Conservation (phyloP, 2,888 invertebrate genomes). For the Tricholauxania praeusta region DNA sequence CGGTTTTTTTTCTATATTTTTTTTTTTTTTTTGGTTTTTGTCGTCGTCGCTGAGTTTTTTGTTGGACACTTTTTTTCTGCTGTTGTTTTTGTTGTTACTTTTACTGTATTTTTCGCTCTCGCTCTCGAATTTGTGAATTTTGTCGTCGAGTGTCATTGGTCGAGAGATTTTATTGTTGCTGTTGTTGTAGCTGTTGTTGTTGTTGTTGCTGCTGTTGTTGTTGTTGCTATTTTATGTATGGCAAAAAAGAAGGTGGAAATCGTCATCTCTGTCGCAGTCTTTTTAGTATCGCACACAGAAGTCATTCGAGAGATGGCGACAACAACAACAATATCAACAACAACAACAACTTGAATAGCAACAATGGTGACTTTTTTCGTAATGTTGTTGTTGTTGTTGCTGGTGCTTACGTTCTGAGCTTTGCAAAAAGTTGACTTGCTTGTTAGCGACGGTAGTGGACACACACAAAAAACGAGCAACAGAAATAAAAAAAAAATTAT, state of each 20-base stretch:
- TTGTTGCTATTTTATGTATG: background rate
- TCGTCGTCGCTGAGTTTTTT: conserved; percentile 38
- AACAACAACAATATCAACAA: conserved; percentile 21
- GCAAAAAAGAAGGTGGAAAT: background rate
- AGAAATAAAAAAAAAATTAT: too few species aligned
- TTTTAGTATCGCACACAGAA: conserved; percentile 19
- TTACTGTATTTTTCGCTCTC: conserved; percentile 42
- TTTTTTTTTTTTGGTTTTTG: conserved; percentile 38
- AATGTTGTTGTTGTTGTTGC: conserved; percentile 11
- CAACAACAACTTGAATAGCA: background rate
- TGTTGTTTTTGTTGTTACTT: conserved; percentile 4
- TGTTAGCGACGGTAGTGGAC: conserved; percentile 25
- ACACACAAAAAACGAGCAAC: background rate
- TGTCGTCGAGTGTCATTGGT: conserved; percentile 68
- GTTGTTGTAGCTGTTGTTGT: too few species aligned
- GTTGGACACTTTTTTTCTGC: conserved; percentile 3
- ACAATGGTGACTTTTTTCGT: too few species aligned
- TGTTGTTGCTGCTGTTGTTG: conserved; percentile 15
- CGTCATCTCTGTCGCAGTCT: conserved; percentile 41
- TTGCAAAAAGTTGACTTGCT: conserved; percentile 20
- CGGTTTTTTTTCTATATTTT: conserved; percentile 21
- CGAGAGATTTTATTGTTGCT: conserved; percentile 48
- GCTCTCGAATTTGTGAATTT: conserved; percentile 55
- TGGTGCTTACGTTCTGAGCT: conserved; percentile 27
- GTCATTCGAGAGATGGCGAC: conserved; percentile 50